Conservation (phyloP, 2,113 vertebrate genomes). For the Phodopus roborovskii region DNA sequence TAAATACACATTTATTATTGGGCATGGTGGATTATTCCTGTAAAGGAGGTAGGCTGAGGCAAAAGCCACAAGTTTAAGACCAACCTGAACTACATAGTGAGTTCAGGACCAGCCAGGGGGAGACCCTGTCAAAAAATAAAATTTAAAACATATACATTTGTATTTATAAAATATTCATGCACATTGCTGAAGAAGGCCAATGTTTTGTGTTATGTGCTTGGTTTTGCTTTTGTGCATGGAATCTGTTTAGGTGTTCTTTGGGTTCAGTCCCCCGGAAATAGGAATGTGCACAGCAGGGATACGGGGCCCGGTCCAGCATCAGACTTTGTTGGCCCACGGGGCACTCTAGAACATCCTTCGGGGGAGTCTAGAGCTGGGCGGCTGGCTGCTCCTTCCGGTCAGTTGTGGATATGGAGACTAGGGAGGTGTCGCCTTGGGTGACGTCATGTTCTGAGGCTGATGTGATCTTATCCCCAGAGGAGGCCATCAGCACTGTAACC, state of each 20-base stretch:
- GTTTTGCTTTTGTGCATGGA: background rate
- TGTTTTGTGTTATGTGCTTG: background rate
- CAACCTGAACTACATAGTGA: background rate
- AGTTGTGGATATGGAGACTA: background rate
- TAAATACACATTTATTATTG: background rate
- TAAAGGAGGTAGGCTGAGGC: background rate
- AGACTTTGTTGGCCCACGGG: fast-evolving
- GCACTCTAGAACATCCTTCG: background rate
- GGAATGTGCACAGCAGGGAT: background rate
- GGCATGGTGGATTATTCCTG: background rate
- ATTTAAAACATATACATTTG: background rate
- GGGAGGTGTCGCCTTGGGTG: background rate
- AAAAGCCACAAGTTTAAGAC: background rate
- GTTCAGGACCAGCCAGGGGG: background rate
- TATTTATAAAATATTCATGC: background rate
- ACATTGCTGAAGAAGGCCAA: background rate
- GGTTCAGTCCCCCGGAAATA: background rate
- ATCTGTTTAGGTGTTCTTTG: background rate
- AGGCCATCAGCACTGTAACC: background rate
- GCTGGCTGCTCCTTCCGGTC: background rate
- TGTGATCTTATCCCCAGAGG: background rate
- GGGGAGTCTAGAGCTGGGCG: background rate
- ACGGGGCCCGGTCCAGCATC: background rate
- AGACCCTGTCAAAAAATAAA: background rate
- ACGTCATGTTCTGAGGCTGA: background rate